phyloP scores from a whole-genome alignment of 2,797 vertebrate genomes.

The Sebastes miniatus region DNA sequence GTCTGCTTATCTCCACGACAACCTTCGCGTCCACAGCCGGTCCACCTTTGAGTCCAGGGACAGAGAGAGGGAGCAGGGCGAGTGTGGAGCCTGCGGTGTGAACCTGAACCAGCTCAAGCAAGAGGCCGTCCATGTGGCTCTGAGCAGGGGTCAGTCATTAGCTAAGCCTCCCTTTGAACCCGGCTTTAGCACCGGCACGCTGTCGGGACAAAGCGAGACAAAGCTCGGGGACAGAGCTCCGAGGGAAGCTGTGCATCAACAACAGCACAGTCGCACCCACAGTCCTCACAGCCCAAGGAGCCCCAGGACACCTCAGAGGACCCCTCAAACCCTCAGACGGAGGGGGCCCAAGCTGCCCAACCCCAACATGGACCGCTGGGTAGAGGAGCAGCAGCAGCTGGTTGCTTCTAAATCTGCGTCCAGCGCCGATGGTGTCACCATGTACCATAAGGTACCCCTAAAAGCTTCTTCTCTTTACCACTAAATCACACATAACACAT shows the following conservation, averaged over 20 bases:
- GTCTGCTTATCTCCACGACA: slow-evolving; percentile 89
- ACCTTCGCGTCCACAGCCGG: slow-evolving; percentile 88
- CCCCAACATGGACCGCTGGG: slow-evolving; percentile 85
- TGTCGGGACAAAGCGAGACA: slow-evolving; percentile 51
- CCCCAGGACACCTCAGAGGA: slow-evolving; percentile 84
- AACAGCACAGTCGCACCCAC: slow-evolving; percentile 81
- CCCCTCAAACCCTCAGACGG: slow-evolving; percentile 79
- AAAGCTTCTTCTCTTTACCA: slow-evolving; percentile 56
- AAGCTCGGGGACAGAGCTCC: slow-evolving; percentile 50
- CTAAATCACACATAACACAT: slow-evolving; percentile 47
- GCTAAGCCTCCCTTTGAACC: slow-evolving; percentile 77
- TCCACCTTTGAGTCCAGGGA: slow-evolving; percentile 85
- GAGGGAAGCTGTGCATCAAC: slow-evolving; percentile 65
- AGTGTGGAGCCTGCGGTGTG: slow-evolving; percentile 89
- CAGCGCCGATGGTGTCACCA: slow-evolving; percentile 84
- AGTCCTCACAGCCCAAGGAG: slow-evolving; percentile 85
- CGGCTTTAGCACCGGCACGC: slow-evolving; percentile 50
- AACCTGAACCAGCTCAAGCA: slow-evolving; percentile 93
- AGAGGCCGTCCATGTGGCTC: slow-evolving; percentile 93
- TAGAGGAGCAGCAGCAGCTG: slow-evolving; percentile 91
- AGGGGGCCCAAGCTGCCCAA: slow-evolving; percentile 86
- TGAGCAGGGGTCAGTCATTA: slow-evolving; percentile 86
- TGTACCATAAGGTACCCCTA: slow-evolving; percentile 80
- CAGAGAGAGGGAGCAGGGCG: slow-evolving; percentile 79
- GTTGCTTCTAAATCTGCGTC: slow-evolving; percentile 80